phyloP scores from a whole-genome alignment of 2,888 invertebrate species.

The Lasius platythorax region DNA sequence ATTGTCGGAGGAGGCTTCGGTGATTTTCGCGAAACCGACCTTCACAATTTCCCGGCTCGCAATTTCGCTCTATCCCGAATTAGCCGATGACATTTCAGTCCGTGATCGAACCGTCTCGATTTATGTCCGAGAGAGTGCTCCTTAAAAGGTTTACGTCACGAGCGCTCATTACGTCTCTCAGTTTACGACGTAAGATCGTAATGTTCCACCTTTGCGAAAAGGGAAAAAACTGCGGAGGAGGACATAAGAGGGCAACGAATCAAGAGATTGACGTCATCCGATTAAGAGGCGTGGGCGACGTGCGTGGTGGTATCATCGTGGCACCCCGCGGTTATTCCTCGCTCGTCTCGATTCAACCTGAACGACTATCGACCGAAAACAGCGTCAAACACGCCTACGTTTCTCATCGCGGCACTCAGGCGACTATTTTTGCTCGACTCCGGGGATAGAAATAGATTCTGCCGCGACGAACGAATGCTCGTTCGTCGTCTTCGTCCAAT shows the following conservation, averaged over 20 bases:
- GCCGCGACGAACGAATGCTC: constrained; percentile 18
- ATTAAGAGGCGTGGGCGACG: constrained; percentile 63
- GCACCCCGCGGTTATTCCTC: constrained; percentile 47
- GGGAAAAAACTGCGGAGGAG: background rate
- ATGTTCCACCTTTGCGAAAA: background rate
- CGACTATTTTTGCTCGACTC: constrained; percentile 60
- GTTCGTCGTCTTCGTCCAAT: constrained; percentile 52
- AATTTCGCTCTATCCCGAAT: constrained; percentile 14
- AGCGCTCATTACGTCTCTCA: background rate
- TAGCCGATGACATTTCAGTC: background rate
- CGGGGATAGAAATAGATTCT: constrained; percentile 59
- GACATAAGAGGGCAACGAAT: constrained; percentile 46
- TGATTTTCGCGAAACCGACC: background rate
- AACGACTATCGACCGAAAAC: constrained; percentile 60
- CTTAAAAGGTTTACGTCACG: background rate
- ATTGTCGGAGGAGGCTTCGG: background rate
- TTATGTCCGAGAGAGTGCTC: background rate
- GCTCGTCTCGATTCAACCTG: constrained; percentile 40
- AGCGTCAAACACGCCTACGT: constrained; percentile 65
- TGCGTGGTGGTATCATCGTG: constrained; percentile 14
- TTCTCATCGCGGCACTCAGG: constrained; percentile 32
- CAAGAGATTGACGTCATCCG: constrained; percentile 69
- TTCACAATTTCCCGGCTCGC: constrained; percentile 9
- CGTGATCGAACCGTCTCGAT: background rate
- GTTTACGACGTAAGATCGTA: constrained; percentile 21